Evolutionary conservation across 2,888 invertebrate genomes (phyloP), one percentile per base, ranked within the genome.

Genomic region (Psylliodes chrysocephalus): DNA sequence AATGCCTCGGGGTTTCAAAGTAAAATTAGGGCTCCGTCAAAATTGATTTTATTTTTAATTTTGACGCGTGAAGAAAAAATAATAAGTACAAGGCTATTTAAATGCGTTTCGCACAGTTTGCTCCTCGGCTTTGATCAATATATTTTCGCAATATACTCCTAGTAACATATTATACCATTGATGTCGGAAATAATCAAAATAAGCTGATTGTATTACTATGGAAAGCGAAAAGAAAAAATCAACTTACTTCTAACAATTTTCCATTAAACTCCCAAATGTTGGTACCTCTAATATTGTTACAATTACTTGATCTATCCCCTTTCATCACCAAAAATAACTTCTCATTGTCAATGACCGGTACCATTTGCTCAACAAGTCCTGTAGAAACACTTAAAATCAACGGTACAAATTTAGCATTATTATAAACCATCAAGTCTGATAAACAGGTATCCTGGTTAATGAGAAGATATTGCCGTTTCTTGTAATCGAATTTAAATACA

Each of bases 331-430:
- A 75, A 65, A 81, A 85, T 42, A 83, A 68, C 0, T 75, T 66
- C 4, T 76, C 67, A 0, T 77, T 70, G 53, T 77, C 73, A 15
- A 68, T 68, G 0, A 85, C 78, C 0, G 81, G 74, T 2, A 83
- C 73, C 73, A 84, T 83, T 72, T 84, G 81, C 22, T 81, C 78
- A 1, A 88, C 75, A 10, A 74, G 73, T 1, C 88, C 88, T 22
- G 85, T 84, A 61, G 82, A 72, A 8, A 84, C 75, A 35, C 77
- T 65, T 6, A 69, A 73, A 1, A 81, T 66, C 1, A 60, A 8
- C 47, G 83, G 84, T 0, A 68, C 62, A 17, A 73, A 71, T 1
- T 63, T 38, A 0, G 68, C 62, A 1, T 75, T 70, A 15, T 78
- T 77, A 82, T 85, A 87, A 8, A 77, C 69, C 56, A 83, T 84